Percentiles rank a stretch among this genome's conserved stretches.
Evolutionary conservation across 1,140 invertebrate genomes (phyloP).

Genomic region (Drosophila sucinea): DNA sequence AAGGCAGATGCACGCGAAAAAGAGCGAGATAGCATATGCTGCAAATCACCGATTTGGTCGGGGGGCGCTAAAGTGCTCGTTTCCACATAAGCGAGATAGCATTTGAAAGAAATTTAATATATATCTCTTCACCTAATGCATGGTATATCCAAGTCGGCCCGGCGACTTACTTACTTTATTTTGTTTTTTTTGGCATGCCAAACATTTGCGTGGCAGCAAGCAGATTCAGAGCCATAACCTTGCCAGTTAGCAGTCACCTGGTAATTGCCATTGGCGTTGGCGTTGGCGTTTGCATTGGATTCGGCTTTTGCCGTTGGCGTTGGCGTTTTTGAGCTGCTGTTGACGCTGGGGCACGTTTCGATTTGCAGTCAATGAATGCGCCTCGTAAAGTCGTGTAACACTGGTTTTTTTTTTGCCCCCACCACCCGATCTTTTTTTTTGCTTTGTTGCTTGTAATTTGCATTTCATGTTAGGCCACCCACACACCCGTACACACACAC

Average conservation of each 20-base stretch:
- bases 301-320: constrained; percentile 46
- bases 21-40: too few relatives aligned
- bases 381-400: constrained; percentile 75
- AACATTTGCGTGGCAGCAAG: constrained; percentile 57
- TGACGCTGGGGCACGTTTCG: constrained; percentile 65
- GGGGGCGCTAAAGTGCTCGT: too few relatives aligned
- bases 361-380: constrained; percentile 77
- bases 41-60: too few relatives aligned
- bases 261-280: constrained; percentile 64
- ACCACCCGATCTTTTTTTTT: constrained; percentile 28
- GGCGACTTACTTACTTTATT: too few relatives aligned
- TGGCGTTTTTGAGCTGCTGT: constrained; percentile 35
- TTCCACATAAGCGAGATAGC: too few relatives aligned
- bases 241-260: constrained; percentile 68
- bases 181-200: constrained; percentile 57
- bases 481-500: constrained; percentile 13
- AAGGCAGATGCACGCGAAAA: too few relatives aligned
- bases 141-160: too few relatives aligned
- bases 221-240: constrained; percentile 69
- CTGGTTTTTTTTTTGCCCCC: neutral
- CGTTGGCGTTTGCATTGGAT: constrained; percentile 54
- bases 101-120: too few relatives aligned
- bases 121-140: too few relatives aligned
- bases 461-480: constrained; percentile 69
- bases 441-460: constrained; percentile 57